These are phyloP conservation scores for Peromyscus aztecus DNA, from an alignment of 2,797 vertebrate species.

Conservation along the genomic window DNA sequence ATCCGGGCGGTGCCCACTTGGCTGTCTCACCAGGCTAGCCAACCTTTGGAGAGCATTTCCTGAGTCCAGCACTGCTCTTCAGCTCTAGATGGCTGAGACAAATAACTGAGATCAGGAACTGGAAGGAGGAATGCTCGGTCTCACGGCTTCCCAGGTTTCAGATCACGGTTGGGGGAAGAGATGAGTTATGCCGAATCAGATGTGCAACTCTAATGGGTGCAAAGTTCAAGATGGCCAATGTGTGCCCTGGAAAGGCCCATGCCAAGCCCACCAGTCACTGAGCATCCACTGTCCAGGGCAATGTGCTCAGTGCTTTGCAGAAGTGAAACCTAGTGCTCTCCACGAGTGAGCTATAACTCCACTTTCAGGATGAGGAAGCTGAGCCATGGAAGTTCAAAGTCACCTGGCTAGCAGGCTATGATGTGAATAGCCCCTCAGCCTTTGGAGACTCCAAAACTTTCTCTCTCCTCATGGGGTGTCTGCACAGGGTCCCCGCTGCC, in stretches of 20 bases:
- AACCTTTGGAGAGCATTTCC: not conserved
- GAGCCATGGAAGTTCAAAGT: not conserved
- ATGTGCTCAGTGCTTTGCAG: not conserved
- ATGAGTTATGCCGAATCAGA: not conserved
- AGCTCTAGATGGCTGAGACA: not conserved
- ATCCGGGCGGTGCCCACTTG: not conserved
- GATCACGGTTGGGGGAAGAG: not conserved
- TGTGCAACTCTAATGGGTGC: too few species aligned
- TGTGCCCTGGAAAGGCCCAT: rapidly evolving
- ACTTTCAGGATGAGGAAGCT: not conserved
- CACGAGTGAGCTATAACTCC: not conserved
- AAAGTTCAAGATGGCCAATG: rapidly evolving
- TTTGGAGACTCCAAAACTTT: not conserved
- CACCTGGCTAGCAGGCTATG: not conserved
- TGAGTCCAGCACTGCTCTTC: too few species aligned
- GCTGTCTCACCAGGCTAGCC: not conserved
- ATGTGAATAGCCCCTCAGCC: not conserved
- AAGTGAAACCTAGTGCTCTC: not conserved
- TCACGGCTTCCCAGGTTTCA: not conserved
- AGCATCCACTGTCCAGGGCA: not conserved
- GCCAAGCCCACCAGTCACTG: not conserved
- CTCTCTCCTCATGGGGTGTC: too few species aligned
- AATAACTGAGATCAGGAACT: not conserved
- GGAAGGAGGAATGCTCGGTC: not conserved
- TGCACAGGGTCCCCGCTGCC: not conserved